Percentiles rank a stretch among this genome's conserved stretches.
Evolutionary conservation across 2,113 vertebrate species (phyloP).

Genomic region (Ranitomeya imitator): DNA sequence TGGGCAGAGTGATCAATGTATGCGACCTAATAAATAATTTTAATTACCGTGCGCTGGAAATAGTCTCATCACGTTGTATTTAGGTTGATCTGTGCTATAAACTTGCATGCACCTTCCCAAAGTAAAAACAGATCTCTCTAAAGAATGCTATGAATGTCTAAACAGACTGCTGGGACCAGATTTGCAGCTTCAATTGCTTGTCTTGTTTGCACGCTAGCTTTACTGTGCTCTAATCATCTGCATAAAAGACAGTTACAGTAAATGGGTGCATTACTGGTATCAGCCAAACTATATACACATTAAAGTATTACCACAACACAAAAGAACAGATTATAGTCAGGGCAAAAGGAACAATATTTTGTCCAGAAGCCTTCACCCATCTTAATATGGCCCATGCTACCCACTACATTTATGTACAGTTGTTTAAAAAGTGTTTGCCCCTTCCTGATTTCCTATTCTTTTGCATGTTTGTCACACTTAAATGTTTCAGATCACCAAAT

Average conservation of each 20-base stretch:
- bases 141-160: constrained; percentile 31
- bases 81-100: constrained; percentile 16
- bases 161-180: not conserved
- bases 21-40: not conserved
- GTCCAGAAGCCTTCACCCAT: too few relatives aligned
- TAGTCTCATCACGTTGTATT: not conserved
- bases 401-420: too few relatives aligned
- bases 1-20: not conserved
- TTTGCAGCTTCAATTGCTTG: not conserved
- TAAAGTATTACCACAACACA: too few relatives aligned
- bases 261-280: too few relatives aligned
- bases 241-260: not conserved
- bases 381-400: too few relatives aligned
- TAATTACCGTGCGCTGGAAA: not conserved
- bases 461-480: too few relatives aligned
- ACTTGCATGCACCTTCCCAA: constrained; percentile 1
- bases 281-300: too few relatives aligned
- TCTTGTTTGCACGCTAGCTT: constrained; percentile 34
- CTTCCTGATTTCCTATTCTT: too few relatives aligned
- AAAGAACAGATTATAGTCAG: too few relatives aligned
- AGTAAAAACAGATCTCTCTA: constrained; percentile 24
- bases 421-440: too few relatives aligned
- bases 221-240: not conserved
- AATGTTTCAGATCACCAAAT: too few relatives aligned
- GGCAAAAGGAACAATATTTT: too few relatives aligned